These are phyloP conservation scores for Euleptes europaea DNA, from an alignment of 2,113 vertebrate genomes.

Conservation along the genomic window DNA sequence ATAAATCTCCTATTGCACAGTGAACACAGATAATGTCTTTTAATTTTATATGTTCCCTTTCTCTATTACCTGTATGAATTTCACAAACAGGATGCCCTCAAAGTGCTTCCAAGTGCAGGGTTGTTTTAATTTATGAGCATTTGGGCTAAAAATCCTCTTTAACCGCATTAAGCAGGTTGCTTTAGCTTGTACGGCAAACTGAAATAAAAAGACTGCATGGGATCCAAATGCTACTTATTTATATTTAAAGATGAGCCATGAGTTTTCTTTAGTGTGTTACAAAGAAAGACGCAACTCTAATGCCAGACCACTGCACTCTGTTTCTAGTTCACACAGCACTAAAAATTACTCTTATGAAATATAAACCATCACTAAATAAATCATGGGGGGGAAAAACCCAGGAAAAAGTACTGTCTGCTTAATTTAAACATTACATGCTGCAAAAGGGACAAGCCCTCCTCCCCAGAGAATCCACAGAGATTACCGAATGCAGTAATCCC, in stretches of 20 bases:
- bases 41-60: neutral
- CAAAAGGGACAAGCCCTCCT: conserved; percentile 1
- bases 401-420: conserved; percentile 30
- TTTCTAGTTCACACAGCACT: neutral
- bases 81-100: conserved; percentile 33
- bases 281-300: neutral
- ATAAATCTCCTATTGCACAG: neutral
- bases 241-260: conserved; percentile 20
- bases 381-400: neutral
- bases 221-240: conserved; percentile 26
- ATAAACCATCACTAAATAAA: conserved; percentile 40
- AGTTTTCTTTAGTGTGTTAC: conserved; percentile 19
- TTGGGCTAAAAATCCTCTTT: conserved; percentile 9
- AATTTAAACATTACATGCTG: neutral
- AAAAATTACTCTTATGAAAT: conserved; percentile 39
- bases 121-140: conserved; percentile 12
- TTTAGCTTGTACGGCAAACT: conserved; percentile 39
- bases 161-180: conserved; percentile 33
- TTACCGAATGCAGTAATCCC: neutral
- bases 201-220: conserved; percentile 23
- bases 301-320: fast-evolving
- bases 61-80: neutral
- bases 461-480: conserved; percentile 10
- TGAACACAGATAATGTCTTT: neutral
- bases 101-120: neutral